Evolutionary conservation across 1,140 invertebrate genomes (phyloP), one percentile per base, ranked within the genome.

Genomic region (Ostrea denselamellosa): DNA sequence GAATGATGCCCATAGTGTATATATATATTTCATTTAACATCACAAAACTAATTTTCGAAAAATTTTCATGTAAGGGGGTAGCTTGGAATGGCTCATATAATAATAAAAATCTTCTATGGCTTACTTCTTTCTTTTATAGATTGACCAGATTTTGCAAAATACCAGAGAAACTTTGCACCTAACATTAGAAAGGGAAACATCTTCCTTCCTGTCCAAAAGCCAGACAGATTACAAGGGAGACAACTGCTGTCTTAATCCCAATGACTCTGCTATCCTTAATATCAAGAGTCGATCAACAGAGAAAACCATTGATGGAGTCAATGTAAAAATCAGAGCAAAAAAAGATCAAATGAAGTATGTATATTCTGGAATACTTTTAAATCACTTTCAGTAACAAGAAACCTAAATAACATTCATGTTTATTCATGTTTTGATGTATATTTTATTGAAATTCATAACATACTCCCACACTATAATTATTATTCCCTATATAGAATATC

Each of bases 161-260:
- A 86, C 89, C 19, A 90, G 90, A 51, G 91, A 93, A 84, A 85
- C 91, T 51, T 92, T 96, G 17, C 94, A 97, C 96, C 94, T 98
- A 86, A 98, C 97, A 58, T 97, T 98, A 90, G 98, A 98, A 94
- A 97, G 98, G 92, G 97, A 98, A 95, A 97, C 97, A 52, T 97
- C 97, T 17, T 17, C 17, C 28, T 77, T 25, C 28, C 25, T 25
- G 28, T 28, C 68, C 17, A 77, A 34, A 17, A 77, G 68, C 12
- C 68, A 14, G 25, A 77, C 68, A 14, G 68, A 77, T 28, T 77
- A 22, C 68, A 10, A 25, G 28, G 10, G 8, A 1, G 17, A 25
- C 22, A 68, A 25, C 14, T 77, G 8, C 68, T 77, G 10, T 34
- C 68, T 77, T 9, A 34, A 25, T 77, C 25, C 68, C 12, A 34